Evolutionary conservation across 1,140 invertebrate species (phyloP).

Genomic region (Pollicipes pollicipes): DNA sequence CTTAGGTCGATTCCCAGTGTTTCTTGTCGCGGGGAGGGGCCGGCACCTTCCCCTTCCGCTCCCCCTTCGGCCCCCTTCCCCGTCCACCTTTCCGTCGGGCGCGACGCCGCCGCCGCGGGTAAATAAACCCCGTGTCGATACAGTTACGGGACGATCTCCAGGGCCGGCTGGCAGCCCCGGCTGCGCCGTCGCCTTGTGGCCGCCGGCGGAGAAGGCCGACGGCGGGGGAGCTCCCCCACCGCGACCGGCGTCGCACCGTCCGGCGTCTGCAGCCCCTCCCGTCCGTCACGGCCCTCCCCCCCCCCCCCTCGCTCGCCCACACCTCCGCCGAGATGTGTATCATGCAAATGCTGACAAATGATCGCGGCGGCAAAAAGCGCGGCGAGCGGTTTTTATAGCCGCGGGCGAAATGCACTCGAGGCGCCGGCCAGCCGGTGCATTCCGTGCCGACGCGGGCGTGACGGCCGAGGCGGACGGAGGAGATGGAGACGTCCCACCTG

Average conservation of each 20-base stretch:
- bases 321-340: neutral
- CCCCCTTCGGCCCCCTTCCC: neutral
- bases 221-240: no score
- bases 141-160: no score
- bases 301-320: neutral
- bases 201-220: no score
- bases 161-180: no score
- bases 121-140: neutral
- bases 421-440: neutral
- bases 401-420: neutral
- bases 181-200: no score
- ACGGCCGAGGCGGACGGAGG: no score
- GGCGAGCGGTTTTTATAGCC: neutral
- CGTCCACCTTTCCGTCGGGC: neutral
- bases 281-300: no score
- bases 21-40: no score
- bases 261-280: neutral
- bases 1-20: no score
- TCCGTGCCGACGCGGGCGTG: no score
- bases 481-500: no score
- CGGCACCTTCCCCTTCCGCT: neutral
- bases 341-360: constrained; percentile 1
- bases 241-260: no score
- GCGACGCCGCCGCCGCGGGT: neutral
- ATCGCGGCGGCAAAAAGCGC: neutral